A percentile compares a stretch with the other conserved stretches of the same genome.
Conservation (phyloP, 1,140 invertebrate species). For the Saccostrea cuccullata region DNA sequence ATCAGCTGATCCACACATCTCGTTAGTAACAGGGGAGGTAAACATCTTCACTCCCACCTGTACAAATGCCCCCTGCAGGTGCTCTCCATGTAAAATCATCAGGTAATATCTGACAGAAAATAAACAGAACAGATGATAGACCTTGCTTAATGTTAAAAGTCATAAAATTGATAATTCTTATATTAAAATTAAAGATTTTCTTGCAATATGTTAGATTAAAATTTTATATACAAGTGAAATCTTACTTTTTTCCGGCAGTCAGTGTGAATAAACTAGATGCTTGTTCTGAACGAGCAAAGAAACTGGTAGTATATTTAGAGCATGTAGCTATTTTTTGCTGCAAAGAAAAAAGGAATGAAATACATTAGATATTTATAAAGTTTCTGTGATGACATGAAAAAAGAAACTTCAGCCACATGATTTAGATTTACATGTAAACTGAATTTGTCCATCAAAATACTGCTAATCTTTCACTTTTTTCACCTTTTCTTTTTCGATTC, state of each 20-base stretch:
- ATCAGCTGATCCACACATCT: constrained; percentile 20
- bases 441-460: no score
- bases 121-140: not conserved
- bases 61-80: not conserved
- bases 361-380: not conserved
- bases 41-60: constrained; percentile 31
- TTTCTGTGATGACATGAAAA: not conserved
- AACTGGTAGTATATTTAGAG: not conserved
- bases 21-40: not conserved
- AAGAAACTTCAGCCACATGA: not conserved
- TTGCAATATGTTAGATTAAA: not conserved
- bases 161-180: not conserved
- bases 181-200: not conserved
- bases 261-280: not conserved
- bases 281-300: not conserved
- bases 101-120: constrained; percentile 37
- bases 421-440: not conserved
- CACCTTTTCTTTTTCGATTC: no score
- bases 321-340: constrained; percentile 36
- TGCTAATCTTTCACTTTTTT: no score
- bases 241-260: constrained; percentile 31
- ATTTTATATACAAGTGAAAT: not conserved
- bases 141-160: not conserved
- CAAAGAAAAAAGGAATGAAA: not conserved
- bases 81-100: constrained; percentile 25